Base-by-base conservation (phyloP, 2,888 invertebrate species). In the Drosophila algonquin region DNA sequence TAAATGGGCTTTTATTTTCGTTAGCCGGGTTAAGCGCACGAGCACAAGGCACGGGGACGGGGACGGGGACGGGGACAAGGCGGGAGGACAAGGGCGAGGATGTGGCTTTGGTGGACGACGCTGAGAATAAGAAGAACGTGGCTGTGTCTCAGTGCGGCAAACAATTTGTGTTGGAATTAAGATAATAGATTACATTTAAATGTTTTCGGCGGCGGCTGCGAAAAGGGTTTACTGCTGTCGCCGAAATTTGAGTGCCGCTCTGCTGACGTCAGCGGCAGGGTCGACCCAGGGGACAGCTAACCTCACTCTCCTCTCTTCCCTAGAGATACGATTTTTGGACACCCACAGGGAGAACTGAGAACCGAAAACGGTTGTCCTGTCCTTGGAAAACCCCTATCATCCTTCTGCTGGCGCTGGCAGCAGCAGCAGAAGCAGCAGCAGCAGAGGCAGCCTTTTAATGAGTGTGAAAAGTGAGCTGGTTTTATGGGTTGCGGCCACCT, bases 161-260 rank as follows among this genome's bases (percentile, higher is more conserved):
- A 87, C 89, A 89, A 86, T 86, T 86, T 86, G 89, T 89, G 80
- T 80, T 74, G 87, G 85, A 81, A 86, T 86, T 89, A 86, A 89
- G 85, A 86, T 89, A 86, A 86, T 86, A 86, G 89, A 89, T 89
- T 89, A 81, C 80, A 89, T 89, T 89, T 86, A 89, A 89, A 85
- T 84, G 89, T 60, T 75, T 81, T 77, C 46, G 54, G 35, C 14
- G 40, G 40, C 40, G 54, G 63, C 60, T 60, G 60, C 40, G 53
- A 82, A 83, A 83, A 80, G 89, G 89, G 83, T 83, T 82, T 59
- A 48, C 56, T 51, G 51, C 77, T 82, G 72, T 69, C 72, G 59
- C 63, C 46, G 64, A 65, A 79, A 64, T 75, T 77, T 75, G 75
- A 85, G 72, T 53, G 68, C 47, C 56, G 58, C 77, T 65, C 77